Evolutionary conservation across 2,888 invertebrate species (phyloP), one percentile per base, ranked within the genome.

Genomic region (Magallana nippona): DNA sequence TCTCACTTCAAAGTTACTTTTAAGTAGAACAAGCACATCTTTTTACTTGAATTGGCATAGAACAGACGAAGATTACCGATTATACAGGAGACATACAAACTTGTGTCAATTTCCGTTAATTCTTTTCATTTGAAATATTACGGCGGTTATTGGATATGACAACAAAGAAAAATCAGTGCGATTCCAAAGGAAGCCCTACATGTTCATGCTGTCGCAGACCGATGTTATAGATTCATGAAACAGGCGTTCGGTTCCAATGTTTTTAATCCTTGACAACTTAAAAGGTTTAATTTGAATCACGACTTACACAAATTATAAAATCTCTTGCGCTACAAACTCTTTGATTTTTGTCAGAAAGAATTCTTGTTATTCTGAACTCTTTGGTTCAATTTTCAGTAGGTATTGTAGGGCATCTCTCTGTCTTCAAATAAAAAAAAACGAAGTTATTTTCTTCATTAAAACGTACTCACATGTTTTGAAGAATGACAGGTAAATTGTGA

Each of bases 41-140:
- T 60, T 15, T 8, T n/a, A 60, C n/a, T 60, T 60, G 60, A n/a
- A 17, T 60, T 60, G 60, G 60, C 60, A 60, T 17, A 15, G 3
- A 3, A 17, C 10, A 8, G n/a, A 60, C 60, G n/a, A n/a, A n/a
- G 60, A 17, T n/a, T 60, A n/a, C 17, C 44, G 44, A 44, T 44
- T 44, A 44, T 44, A 44, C 44, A 44, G 44, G 44, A 44, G 44
- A 44, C 44, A 44, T 44, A 44, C 44, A 8, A 60, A 60, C 60
- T n/a, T 2, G 60, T 60, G 60, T 60, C 60, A 60, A 60, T 60
- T 60, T 60, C 60, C 60, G 17, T 60, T 15, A 60, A 44, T 44
- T n/a, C n/a, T n/a, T 60, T 60, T 60, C 60, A 60, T 60, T n/a
- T 60, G 60, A 60, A 60, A 17, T n/a, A 60, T 60, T 60, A 60